Evolutionary conservation across 2,797 vertebrate genomes (phyloP).

Genomic region (Eidolon dupreanum): DNA sequence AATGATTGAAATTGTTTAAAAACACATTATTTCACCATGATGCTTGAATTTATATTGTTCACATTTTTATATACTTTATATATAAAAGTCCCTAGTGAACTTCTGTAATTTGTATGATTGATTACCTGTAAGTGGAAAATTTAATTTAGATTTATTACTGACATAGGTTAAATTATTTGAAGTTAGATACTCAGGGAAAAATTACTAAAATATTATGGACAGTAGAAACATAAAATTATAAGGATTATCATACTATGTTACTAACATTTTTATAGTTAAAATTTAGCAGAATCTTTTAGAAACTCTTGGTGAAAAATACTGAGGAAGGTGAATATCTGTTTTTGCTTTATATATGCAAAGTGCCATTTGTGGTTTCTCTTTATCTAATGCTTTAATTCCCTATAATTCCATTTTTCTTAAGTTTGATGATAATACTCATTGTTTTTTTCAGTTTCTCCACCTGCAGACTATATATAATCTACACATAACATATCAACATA

Average conservation of each 20-base stretch:
- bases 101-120: not conserved
- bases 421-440: not conserved
- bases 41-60: not conserved
- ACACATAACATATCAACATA: not conserved
- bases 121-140: not conserved
- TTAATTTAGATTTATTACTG: not conserved
- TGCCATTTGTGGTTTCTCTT: not conserved
- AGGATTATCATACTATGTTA: not conserved
- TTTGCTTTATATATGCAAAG: not conserved
- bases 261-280: not conserved
- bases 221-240: not conserved
- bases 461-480: not conserved
- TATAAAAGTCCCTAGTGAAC: not conserved
- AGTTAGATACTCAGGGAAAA: not conserved
- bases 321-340: not conserved
- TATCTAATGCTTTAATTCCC: not conserved
- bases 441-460: not conserved
- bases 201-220: not conserved
- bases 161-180: slow-evolving; percentile 41
- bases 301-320: not conserved
- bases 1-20: slow-evolving; percentile 30
- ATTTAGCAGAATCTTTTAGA: not conserved
- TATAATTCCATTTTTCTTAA: slow-evolving; percentile 11
- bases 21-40: not conserved
- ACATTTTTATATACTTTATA: not conserved